Base-by-base conservation (phyloP, 2,797 vertebrate genomes). In the Hemibagrus guttatus region DNA sequence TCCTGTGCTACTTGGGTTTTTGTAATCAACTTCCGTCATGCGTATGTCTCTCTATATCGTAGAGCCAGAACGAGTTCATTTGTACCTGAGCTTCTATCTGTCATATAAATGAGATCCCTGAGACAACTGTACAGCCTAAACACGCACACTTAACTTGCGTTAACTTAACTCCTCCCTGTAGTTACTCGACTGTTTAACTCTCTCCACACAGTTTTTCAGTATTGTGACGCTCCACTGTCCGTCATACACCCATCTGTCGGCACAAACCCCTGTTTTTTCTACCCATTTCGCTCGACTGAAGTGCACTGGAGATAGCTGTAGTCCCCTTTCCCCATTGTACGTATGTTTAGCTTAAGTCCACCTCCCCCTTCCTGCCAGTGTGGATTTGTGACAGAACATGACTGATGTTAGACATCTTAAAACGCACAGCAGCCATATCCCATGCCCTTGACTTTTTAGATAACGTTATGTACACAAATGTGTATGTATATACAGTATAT, bases 361-460 rank as follows among this genome's bases (percentile, higher is more conserved):
- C 59, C 66, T 52, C 13, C 26, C 2, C 46, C 46, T 1, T 39
- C 39, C 2, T 88, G 81, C 76, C 66, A 64, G 52, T 89, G 89
- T 94, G 91, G 92, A 94, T 91, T 90, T 89, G 88, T 87, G 90
- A 90, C 72, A 66, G 76, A 54, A 86, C 81, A 81, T 85, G 86
- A 91, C 91, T 90, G 90, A 93, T 85, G 91, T 95, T 93, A 91
- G 90, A 93, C 91, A 92, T 91, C 84, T 87, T 80, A 91, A 95
- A 94, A 92, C 93, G 95, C 95, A 96, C 95, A 95, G 93, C 92
- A 94, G 92, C 93, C 93, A 93, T 93, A 92, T 92, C 89, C 66
- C 91, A 92, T 86, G 91, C 93, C 93, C 94, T 93, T 92, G 90
- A 94, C 91, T 94, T 96, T 95, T 95, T 95, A 95, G 94, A 93